Base-by-base conservation (phyloP, 2,113 vertebrate genomes). In the Cochlearius cochlearius region DNA sequence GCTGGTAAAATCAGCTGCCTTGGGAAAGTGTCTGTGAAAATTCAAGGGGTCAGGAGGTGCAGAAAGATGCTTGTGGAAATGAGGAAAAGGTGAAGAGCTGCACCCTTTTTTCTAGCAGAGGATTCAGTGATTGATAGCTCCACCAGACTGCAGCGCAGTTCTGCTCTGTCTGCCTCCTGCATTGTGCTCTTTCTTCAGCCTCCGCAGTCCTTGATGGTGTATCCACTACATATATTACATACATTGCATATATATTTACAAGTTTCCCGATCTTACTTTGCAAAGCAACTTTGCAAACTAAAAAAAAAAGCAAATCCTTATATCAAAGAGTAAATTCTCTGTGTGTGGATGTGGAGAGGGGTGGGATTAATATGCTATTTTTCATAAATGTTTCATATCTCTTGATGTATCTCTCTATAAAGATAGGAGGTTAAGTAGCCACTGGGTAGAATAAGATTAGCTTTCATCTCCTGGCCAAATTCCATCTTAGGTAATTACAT, bases 401-500 rank as follows among this genome's bases (percentile, higher is more conserved):
- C 17, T 78, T 74, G 41, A 4, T 34, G 34, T 88, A 55, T 55
- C 11, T 75, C 21, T 71, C 50, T 49, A 45, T 74, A 59, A 80
- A 93, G 36, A 91, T 75, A 63, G 29, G 56, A 87, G 10, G 27
- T 68, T 87, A 94, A 92, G 49, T 83, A 96, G 67, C 12, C 43
- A 81, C 25, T 68, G 82, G 43, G 39, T 77, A 78, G 68, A 92
- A 94, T 75, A 78, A 92, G 62, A 78, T 96, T 94, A 96, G 73
- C 64, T 95, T 93, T 91, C 72, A 41, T 92, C 66, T 94, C 53
- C 62, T 75, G 66, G 84, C 56, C 62, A 90, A 92, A 95, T 79
- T 94, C 86, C 69, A 66, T 95, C n/a, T 75, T 66, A 66, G 53
- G 41, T 89, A 89, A 95, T 95, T 95, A 74, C 26, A 59, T 93